These are phyloP conservation scores for Peromyscus polionotus DNA, from an alignment of 2,113 vertebrate genomes.

Conservation along the genomic window DNA sequence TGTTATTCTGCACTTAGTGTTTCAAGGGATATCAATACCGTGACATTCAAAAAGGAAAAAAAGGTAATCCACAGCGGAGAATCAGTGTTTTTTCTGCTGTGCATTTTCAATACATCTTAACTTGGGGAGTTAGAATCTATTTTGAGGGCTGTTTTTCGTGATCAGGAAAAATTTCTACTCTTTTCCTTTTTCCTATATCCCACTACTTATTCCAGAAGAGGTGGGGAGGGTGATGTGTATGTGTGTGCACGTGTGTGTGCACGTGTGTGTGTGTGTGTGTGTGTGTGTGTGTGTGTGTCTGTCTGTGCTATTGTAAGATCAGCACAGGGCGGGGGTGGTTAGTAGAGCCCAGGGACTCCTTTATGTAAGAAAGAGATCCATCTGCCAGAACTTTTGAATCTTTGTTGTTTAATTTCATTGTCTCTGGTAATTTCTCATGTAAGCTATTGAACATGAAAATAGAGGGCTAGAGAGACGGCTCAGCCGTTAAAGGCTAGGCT, in stretches of 20 bases:
- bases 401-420: background rate
- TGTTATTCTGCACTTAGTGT: background rate
- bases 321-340: background rate
- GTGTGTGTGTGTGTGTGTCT: no score
- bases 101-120: background rate
- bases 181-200: background rate
- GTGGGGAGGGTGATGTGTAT: background rate
- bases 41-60: background rate
- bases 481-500: no score
- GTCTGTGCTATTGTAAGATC: background rate
- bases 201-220: background rate
- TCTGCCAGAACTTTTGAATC: background rate
- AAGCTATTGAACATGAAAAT: conserved; percentile 10
- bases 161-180: background rate
- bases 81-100: background rate
- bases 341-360: background rate
- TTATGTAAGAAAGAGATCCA: conserved; percentile 7
- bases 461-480: background rate
- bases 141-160: background rate
- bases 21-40: background rate
- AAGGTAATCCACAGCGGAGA: background rate
- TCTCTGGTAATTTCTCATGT: background rate
- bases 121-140: background rate
- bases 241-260: no score
- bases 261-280: no score